Percentiles rank a stretch among this genome's conserved stretches.
Conservation (phyloP, 64 coral and sea anemone species). For the Acropora yongei region DNA sequence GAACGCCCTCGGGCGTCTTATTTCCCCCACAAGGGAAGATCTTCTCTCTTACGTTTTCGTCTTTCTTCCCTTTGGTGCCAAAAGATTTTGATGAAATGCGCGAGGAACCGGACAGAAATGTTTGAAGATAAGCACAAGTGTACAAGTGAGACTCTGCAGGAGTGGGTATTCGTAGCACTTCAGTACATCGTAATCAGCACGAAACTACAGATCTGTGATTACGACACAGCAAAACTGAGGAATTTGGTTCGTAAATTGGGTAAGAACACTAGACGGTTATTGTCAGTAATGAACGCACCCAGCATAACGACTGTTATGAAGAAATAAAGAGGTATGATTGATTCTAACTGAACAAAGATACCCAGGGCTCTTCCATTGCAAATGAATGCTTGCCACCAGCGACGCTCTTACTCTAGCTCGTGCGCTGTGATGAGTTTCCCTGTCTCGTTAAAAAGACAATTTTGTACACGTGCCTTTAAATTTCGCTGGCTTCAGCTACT, state of each 20-base stretch:
- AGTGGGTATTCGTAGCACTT: background rate
- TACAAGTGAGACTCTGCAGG: background rate
- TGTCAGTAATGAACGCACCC: too few species aligned
- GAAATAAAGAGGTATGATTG: too few species aligned
- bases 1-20: background rate
- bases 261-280: background rate
- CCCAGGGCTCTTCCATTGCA: too few species aligned
- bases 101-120: background rate
- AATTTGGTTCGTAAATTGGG: background rate
- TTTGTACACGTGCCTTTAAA: too few species aligned
- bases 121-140: background rate
- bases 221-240: background rate
- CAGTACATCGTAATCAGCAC: background rate
- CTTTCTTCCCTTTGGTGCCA: background rate
- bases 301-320: too few species aligned
- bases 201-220: background rate
- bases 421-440: too few species aligned
- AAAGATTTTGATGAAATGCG: background rate
- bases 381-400: too few species aligned
- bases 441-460: too few species aligned
- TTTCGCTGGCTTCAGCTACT: too few species aligned
- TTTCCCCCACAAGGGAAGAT: background rate
- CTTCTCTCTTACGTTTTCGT: background rate
- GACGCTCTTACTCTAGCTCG: too few species aligned
- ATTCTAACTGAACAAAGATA: too few species aligned